Evolutionary conservation across 92 coral and sea anemone genomes (phyloP).

Genomic region (Bergia puertoricense): DNA sequence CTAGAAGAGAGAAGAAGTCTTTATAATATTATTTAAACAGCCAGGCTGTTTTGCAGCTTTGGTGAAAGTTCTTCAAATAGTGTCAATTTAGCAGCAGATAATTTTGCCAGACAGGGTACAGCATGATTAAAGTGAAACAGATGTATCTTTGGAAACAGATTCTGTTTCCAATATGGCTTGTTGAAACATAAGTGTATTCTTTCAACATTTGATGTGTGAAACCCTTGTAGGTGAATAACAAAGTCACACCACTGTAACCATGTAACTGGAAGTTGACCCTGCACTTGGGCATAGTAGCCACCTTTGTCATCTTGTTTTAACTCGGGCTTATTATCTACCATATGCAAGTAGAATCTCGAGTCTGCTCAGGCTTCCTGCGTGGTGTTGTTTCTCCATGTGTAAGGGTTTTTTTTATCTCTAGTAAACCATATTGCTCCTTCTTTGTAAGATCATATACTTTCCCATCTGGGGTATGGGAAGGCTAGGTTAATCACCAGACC

Average conservation of each 20-base stretch:
- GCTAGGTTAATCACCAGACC: constrained; percentile 23
- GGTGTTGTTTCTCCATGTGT: constrained; percentile 8
- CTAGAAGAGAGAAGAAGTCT: too few species aligned
- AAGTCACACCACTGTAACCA: constrained; percentile 24
- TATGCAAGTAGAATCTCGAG: too few species aligned
- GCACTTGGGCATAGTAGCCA: not conserved
- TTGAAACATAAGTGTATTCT: not conserved
- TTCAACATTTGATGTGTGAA: not conserved
- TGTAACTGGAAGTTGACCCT: constrained; percentile 9
- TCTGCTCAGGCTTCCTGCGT: not conserved
- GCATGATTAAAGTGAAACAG: not conserved
- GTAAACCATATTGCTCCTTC: constrained; percentile 21
- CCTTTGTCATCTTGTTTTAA: too few species aligned
- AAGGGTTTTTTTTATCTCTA: constrained; percentile 16
- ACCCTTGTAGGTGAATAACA: constrained; percentile 16
- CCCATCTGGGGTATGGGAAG: constrained; percentile 8
- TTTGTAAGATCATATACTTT: not conserved
- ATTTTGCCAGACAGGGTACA: not conserved
- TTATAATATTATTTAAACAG: too few species aligned
- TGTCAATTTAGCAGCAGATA: not conserved
- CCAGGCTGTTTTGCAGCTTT: too few species aligned
- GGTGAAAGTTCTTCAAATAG: too few species aligned
- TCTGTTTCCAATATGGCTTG: constrained; percentile 1
- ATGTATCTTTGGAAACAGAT: constrained; percentile 4
- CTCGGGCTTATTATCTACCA: too few species aligned